Conservation (phyloP, 2,113 vertebrate genomes). For the Macheiramphus alcinus region DNA sequence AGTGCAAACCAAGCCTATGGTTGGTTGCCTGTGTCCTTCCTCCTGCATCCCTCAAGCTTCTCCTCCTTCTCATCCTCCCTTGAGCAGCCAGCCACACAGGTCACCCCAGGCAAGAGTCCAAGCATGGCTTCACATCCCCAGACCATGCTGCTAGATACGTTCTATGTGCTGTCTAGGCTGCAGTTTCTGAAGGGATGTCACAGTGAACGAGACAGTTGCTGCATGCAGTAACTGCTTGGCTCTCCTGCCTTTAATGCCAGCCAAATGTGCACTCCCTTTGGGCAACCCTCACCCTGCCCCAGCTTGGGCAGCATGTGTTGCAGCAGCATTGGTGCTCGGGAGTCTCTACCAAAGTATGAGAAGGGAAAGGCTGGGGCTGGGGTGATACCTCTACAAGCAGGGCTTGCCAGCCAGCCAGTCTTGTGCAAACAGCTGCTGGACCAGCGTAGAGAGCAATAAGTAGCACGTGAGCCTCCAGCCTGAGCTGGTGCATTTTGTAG, state of each 20-base stretch:
- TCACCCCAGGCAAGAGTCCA: not conserved
- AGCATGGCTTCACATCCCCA: accelerated
- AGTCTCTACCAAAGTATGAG: not conserved
- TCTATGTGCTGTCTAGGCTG: accelerated
- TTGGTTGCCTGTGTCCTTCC: not conserved
- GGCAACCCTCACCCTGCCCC: not conserved
- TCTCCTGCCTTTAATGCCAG: not conserved
- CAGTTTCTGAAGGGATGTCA: not conserved
- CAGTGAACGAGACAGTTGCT: not conserved
- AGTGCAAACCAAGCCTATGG: not conserved
- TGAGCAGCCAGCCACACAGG: not conserved
- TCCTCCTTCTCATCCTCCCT: not conserved
- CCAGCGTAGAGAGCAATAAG: not conserved
- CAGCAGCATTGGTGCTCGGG: not conserved
- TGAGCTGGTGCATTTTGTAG: not conserved
- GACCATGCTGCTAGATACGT: not conserved
- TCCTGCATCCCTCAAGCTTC: not conserved
- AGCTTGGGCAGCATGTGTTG: not conserved
- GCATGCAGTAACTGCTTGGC: too few relatives aligned
- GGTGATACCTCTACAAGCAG: not conserved
- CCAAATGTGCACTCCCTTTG: accelerated
- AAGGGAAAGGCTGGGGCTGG: not conserved
- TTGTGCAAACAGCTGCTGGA: not conserved
- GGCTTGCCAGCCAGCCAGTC: not conserved
- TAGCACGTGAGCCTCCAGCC: not conserved